These are phyloP conservation scores for Drosophila prosaltans DNA, from an alignment of 1,140 invertebrate species.

Conservation along the genomic window DNA sequence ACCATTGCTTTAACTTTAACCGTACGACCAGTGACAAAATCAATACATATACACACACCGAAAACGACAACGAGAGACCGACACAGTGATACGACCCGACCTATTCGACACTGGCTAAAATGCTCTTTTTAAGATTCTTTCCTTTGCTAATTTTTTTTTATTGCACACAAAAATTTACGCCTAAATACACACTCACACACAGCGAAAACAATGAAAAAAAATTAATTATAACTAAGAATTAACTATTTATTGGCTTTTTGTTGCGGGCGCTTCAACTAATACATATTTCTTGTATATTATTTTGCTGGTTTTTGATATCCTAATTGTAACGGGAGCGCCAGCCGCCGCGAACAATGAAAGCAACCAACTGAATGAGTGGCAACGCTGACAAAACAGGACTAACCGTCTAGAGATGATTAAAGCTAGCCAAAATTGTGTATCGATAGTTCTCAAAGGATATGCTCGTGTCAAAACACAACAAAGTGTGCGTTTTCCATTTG, in stretches of 20 bases:
- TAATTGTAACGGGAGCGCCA: not conserved
- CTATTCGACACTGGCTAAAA: conserved; percentile 9
- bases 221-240: conserved; percentile 64
- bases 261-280: conserved; percentile 19
- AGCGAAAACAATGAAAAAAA: conserved; percentile 32
- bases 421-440: not conserved
- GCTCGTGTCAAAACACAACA: no score
- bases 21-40: conserved; percentile 40
- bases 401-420: not conserved
- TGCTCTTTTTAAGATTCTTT: not conserved
- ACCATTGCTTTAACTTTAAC: conserved; percentile 59
- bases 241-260: conserved; percentile 52
- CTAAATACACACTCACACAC: not conserved
- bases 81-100: not conserved
- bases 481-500: no score
- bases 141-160: conserved; percentile 46
- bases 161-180: conserved; percentile 59
- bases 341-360: conserved; percentile 11
- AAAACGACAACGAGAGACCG: conserved; percentile 20
- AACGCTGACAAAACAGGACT: conserved; percentile 1
- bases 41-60: conserved; percentile 55
- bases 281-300: conserved; percentile 26
- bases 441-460: not conserved
- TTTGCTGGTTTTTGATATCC: conserved; percentile 35
- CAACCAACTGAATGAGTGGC: conserved; percentile 9